Base-by-base conservation (phyloP, 2,888 invertebrate species). In the Anthophora plumipes region DNA sequence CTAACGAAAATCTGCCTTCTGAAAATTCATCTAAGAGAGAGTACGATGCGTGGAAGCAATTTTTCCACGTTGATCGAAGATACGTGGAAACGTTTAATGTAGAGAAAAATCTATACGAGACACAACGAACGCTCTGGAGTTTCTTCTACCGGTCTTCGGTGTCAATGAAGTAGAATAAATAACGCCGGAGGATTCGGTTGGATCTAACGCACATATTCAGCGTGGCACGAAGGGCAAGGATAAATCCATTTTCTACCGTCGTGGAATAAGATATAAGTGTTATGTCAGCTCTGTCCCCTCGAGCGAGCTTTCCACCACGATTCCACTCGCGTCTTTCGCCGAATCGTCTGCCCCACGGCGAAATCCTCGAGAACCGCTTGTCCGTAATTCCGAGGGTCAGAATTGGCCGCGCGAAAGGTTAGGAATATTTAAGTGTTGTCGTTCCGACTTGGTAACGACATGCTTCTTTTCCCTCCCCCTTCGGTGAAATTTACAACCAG, bases 181-280 rank as follows among this genome's bases (percentile, higher is more conserved):
- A 83, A 84, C 80, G 63, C 50, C 37, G 20, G 76, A 55, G 69
- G 75, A 80, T 77, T 74, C 63, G 64, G 61, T 50, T 20, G 79
- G 63, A 72, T 63, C 59, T 54, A n/a, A 22, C 60, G 66, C 63
- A 59, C 61, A 81, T 79, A 85, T 79, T 77, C 81, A 74, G 72
- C 74, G 71, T 82, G 77, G 81, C 84, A 31, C 61, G 69, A 55
- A 83, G 83, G 85, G 80, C 86, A 79, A 82, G 83, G 88, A 90
- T 91, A 91, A 91, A 92, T 91, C 90, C 91, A 91, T 92, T 91
- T 89, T 88, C 88, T 88, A 89, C 89, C 90, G 77, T 83, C 70
- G 82, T 67, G 82, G 90, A 90, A 91, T 92, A 91, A 90, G 89
- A 88, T 90, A 91, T 90, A 90, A 90, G 88, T 85, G 84, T 77